Evolutionary conservation across 2,888 invertebrate genomes (phyloP), one percentile per base, ranked within the genome.

Genomic region (Agonopterix arenella): DNA sequence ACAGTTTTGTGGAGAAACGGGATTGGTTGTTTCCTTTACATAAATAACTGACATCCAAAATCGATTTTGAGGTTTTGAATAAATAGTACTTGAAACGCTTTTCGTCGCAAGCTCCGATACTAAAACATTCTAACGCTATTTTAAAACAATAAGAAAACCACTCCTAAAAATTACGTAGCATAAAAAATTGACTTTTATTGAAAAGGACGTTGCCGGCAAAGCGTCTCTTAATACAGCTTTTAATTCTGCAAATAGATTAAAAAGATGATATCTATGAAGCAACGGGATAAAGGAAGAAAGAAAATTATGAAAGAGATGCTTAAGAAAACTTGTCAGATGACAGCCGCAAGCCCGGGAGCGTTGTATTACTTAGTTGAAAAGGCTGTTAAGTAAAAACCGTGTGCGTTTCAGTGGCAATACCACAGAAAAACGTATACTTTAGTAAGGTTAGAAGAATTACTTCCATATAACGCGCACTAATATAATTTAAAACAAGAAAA

Each of bases 311-410:
- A 73, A 74, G 71, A 64, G 71, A 64, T 59, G 70, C 67, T 72
- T 70, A 64, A 72, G 64, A 66, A 62, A 62, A 68, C 66, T 70
- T 80, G 79, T 73, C 77, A 79, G 77, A 68, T 79, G 79, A 74
- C 80, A 80, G 62, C 66, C 65, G 41, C 52, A 48, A 46, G 48
- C 8, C 51, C 36, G 9, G 36, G 28, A 40, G 38, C 38, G 50
- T 48, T 36, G 43, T 43, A 43, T 16, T 13, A 43, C 11, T 47
- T 47, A 45, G 42, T 47, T 50, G 47, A 37, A 50, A 51, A 45
- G 41, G 36, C 42, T 36, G 50, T 11, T 46, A 40, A 11, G 37
- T 13, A 48, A 28, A 44, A 38, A 44, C 36, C n/a, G 42, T 18
- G 18, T 46, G 18, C 46, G 44, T 37, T 46, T 40, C 40, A 40